Percentiles rank a stretch among this genome's conserved stretches.
Evolutionary conservation across 2,888 invertebrate genomes (phyloP).

Genomic region (Macrosiphum euphorbiae): DNA sequence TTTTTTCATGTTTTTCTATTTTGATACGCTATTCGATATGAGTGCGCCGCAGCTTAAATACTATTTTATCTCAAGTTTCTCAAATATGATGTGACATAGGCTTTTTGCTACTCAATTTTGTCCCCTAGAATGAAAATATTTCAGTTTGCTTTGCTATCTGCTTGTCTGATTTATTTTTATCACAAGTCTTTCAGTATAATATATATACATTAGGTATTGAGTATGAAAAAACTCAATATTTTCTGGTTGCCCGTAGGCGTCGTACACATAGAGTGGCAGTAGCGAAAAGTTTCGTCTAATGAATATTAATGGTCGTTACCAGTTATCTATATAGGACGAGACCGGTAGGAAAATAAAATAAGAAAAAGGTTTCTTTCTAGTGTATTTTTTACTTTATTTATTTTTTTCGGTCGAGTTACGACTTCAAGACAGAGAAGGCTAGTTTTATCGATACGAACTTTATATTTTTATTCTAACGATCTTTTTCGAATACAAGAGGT

Average conservation of each 20-base stretch:
- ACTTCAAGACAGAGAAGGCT: conserved; percentile 37
- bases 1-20: neutral
- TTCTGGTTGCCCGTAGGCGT: conserved; percentile 36
- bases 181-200: conserved; percentile 28
- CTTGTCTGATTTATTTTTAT: conserved; percentile 57
- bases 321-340: conserved; percentile 46
- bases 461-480: conserved; percentile 34
- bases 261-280: conserved; percentile 47
- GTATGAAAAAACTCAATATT: conserved; percentile 59
- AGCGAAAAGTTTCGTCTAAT: conserved; percentile 58
- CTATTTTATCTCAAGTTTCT: neutral
- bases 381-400: conserved; percentile 48
- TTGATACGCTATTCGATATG: neutral
- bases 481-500: conserved; percentile 21
- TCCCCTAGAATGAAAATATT: conserved; percentile 26
- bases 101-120: neutral
- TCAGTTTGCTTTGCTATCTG: conserved; percentile 31
- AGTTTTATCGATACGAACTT: conserved; percentile 46
- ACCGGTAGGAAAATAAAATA: conserved; percentile 56
- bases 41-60: neutral
- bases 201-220: neutral
- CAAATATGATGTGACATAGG: conserved; percentile 1
- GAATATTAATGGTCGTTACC: conserved; percentile 62
- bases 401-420: conserved; percentile 33
- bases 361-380: conserved; percentile 36